phyloP scores from a whole-genome alignment of 2,797 vertebrate genomes.

The Adelosebastes latens region DNA sequence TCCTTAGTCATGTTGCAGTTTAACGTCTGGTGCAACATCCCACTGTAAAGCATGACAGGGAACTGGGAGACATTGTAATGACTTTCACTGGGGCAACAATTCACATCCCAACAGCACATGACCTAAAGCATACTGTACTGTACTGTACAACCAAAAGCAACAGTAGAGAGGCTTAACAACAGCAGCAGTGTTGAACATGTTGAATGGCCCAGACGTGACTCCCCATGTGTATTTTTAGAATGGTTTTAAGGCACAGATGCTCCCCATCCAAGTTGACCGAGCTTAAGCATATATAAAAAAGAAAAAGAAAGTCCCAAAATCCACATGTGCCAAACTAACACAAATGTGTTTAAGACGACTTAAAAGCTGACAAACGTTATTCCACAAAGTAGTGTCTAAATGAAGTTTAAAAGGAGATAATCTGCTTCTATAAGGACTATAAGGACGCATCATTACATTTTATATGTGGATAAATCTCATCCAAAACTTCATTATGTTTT shows the following conservation, averaged over 20 bases:
- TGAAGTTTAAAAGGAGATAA: background rate
- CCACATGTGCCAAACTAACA: slow-evolving; percentile 14
- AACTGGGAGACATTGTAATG: background rate
- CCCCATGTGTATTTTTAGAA: slow-evolving; percentile 50
- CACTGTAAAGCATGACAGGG: background rate
- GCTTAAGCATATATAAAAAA: slow-evolving; percentile 10
- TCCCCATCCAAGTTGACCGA: background rate
- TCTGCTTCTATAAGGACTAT: background rate
- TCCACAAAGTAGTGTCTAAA: background rate
- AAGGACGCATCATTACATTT: background rate
- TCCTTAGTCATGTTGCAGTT: background rate
- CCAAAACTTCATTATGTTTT: background rate
- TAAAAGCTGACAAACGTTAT: background rate
- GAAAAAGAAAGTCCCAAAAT: slow-evolving; percentile 14
- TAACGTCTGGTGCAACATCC: background rate
- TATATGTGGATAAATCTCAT: background rate
- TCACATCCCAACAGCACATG: background rate
- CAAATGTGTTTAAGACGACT: background rate
- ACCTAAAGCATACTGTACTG: background rate
- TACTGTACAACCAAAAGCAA: background rate
- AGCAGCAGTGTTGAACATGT: slow-evolving; percentile 17
- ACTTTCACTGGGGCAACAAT: background rate
- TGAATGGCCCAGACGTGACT: slow-evolving; percentile 13
- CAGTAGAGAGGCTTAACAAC: background rate
- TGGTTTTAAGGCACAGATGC: slow-evolving; percentile 47